Evolutionary conservation across 2,797 vertebrate genomes (phyloP), one percentile per base, ranked within the genome.

Genomic region (Gastrophryne carolinensis): DNA sequence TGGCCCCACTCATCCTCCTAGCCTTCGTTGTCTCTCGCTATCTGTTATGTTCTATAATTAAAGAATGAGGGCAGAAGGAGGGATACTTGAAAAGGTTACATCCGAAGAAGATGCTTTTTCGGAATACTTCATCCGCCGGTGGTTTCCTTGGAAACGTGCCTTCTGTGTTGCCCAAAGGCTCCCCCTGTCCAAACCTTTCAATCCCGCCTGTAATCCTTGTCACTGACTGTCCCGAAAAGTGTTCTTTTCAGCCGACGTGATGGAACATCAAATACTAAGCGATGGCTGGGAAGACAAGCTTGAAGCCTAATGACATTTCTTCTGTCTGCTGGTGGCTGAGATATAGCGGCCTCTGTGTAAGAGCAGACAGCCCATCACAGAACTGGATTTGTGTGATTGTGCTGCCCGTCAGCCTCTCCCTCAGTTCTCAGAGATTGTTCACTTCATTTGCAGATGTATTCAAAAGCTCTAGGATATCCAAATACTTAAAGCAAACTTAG

Each of bases 51-150:
- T 37, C 41, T 29, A 66, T 29, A 2, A 7, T 29, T 37, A 63
- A 19, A 37, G 44, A 61, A 17, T 4, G 32, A 57, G 35, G 29
- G 26, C 34, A 64, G 32, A 30, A 65, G 9, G 29, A 74, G 39
- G 35, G 65, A 47, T 12, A n/a, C 32, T 27, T 57, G 62, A 49
- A 74, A 74, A 74, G 72, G 72, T 74, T 66, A 74, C 23, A 32
- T 74, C 53, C 66, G 62, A 74, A 34, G 21, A 66, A 52, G 21
- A 56, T 10, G 49, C 24, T 30, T 74, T 56, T 44, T 10, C 21
- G 49, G 30, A 39, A 41, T 39, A 37, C 50, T 54, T 74, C 23
- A 57, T 24, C 12, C 32, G 17, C 52, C 26, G 39, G 1, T 37
- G 13, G 52, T 74, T 72, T 44, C 52, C 72, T 66, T 58, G 62